phyloP scores from a whole-genome alignment of 2,113 vertebrate species.

The Sialia sialis region DNA sequence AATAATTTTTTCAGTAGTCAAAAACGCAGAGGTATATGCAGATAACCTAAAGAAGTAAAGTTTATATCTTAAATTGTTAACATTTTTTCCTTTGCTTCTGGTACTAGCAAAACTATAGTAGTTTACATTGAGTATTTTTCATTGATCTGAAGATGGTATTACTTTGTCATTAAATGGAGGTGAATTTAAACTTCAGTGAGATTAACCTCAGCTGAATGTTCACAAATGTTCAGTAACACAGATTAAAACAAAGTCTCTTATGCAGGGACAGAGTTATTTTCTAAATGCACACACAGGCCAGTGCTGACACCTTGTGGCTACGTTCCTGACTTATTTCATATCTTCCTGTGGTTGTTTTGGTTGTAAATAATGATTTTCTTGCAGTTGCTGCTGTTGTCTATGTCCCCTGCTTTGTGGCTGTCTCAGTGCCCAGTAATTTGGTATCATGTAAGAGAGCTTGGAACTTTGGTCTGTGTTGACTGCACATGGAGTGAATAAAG shows the following conservation, averaged over 20 bases:
- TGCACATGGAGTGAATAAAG: neutral
- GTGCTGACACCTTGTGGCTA: constrained; percentile 54
- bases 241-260: neutral
- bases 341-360: neutral
- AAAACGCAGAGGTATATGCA: neutral
- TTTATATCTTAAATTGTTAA: neutral
- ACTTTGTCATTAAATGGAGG: neutral
- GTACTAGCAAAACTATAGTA: neutral
- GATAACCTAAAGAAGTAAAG: neutral
- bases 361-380: neutral
- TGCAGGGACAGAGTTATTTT: neutral
- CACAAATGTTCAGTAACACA: neutral
- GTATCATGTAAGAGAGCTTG: neutral
- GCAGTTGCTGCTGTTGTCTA: neutral
- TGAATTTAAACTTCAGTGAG: neutral
- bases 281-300: rapidly evolving
- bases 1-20: neutral
- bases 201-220: neutral
- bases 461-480: neutral
- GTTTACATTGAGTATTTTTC: neutral
- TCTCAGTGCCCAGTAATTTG: neutral
- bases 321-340: neutral
- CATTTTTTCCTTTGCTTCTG: neutral
- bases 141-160: neutral
- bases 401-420: neutral